These are phyloP conservation scores for Xenentodon cancila DNA, from an alignment of 2,797 vertebrate species.

Conservation along the genomic window DNA sequence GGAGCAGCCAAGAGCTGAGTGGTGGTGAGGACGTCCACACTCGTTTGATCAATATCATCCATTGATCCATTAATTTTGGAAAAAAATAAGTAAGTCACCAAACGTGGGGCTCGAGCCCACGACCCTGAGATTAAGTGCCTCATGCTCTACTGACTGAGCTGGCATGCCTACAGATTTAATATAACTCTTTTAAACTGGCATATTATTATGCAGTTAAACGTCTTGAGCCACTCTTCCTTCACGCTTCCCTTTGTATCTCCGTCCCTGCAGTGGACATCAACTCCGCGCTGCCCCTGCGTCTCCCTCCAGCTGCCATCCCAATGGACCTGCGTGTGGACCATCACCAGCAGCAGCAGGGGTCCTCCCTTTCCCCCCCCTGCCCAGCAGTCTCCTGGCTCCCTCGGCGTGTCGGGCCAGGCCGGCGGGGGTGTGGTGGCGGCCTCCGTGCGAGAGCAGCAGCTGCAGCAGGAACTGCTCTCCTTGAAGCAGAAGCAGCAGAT, in stretches of 20 bases:
- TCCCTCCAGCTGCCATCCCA: conserved; percentile 90
- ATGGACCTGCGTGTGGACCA: conserved; percentile 96
- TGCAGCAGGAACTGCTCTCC: conserved; percentile 95
- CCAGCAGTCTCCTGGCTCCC: conserved; percentile 50
- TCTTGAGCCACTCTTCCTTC: neutral
- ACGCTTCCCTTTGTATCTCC: neutral
- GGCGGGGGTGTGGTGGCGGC: conserved; percentile 41
- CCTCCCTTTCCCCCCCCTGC: conserved; percentile 64
- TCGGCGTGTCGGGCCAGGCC: conserved; percentile 30
- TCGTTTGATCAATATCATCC: no score
- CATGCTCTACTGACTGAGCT: conserved; percentile 79
- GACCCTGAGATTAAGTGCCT: conserved; percentile 80
- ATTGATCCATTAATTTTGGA: no score
- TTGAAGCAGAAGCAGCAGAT: conserved; percentile 99
- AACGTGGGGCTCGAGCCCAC: conserved; percentile 77
- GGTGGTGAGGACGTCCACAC: no score
- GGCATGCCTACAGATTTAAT: no score
- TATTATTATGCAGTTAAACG: neutral
- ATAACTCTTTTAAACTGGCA: no score
- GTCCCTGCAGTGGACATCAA: conserved; percentile 87
- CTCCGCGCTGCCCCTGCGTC: conserved; percentile 90
- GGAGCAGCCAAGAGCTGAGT: no score
- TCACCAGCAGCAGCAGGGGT: conserved; percentile 68
- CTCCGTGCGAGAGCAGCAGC: conserved; percentile 89
- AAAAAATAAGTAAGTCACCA: neutral